A percentile compares a stretch with the other conserved stretches of the same genome.
Conservation (phyloP, 2,888 invertebrate species). For the Lydus trimaculatus region DNA sequence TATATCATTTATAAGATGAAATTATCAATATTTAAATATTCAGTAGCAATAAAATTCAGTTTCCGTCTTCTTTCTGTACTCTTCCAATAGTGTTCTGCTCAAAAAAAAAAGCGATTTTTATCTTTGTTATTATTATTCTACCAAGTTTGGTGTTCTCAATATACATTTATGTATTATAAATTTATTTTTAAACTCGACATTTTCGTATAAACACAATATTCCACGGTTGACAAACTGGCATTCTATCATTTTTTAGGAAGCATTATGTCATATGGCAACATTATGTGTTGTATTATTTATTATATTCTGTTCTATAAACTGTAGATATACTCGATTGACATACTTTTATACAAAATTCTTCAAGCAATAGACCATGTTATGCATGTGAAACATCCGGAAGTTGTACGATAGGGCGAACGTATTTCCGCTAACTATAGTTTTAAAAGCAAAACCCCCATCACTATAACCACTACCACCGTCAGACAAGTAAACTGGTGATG, state of each 20-base stretch:
- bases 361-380: slow-evolving; percentile 24
- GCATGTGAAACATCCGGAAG: slow-evolving; percentile 20
- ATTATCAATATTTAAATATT: background rate
- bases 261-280: no score
- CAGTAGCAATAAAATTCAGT: background rate
- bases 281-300: no score
- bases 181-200: no score
- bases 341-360: slow-evolving; percentile 5
- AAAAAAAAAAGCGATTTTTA: background rate
- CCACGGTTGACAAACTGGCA: no score
- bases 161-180: no score
- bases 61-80: background rate
- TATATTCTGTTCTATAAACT: background rate
- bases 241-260: no score
- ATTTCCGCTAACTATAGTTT: slow-evolving; percentile 30
- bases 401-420: slow-evolving; percentile 35
- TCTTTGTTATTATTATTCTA: no score
- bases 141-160: no score
- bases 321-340: background rate
- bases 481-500: slow-evolving; percentile 12
- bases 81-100: background rate
- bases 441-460: background rate
- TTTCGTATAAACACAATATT: no score
- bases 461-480: slow-evolving; percentile 10
- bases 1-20: background rate